Percentiles rank a stretch among this genome's conserved stretches.
phyloP scores from a whole-genome alignment of 2,797 vertebrate species.

The Coranthus polyacanthus region DNA sequence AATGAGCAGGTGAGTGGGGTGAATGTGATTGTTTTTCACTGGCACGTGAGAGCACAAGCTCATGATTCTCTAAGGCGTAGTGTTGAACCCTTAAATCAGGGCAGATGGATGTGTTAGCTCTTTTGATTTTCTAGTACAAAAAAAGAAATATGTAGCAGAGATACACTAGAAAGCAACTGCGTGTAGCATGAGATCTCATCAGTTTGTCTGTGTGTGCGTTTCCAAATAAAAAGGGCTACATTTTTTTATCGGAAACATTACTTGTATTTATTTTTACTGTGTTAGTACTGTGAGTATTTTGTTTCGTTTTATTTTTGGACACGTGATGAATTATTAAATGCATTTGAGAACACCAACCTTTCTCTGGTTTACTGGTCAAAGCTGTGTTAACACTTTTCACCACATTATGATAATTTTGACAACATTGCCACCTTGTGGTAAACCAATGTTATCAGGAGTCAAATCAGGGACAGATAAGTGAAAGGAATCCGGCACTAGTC shows the following conservation, averaged over 20 bases:
- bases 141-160: slow-evolving; percentile 81
- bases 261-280: slow-evolving; percentile 76
- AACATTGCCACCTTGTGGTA: slow-evolving; percentile 76
- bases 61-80: slow-evolving; percentile 61
- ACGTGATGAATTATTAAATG: slow-evolving; percentile 74
- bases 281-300: slow-evolving; percentile 59
- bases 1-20: slow-evolving; percentile 69
- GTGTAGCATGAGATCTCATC: slow-evolving; percentile 82
- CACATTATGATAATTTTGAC: slow-evolving; percentile 46
- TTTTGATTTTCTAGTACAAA: slow-evolving; percentile 43
- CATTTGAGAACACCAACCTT: slow-evolving; percentile 64
- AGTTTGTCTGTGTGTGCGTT: slow-evolving; percentile 71
- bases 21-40: slow-evolving; percentile 71
- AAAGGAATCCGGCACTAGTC: not conserved
- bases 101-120: slow-evolving; percentile 58
- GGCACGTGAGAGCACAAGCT: slow-evolving; percentile 76
- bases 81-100: slow-evolving; percentile 62
- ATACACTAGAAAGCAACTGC: slow-evolving; percentile 73
- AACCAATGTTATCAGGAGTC: slow-evolving; percentile 38
- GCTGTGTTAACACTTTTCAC: not conserved
- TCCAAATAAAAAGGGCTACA: slow-evolving; percentile 85
- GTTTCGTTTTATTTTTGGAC: slow-evolving; percentile 42
- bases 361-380: slow-evolving; percentile 33
- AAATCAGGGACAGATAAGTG: not conserved
- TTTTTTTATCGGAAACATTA: slow-evolving; percentile 75